A percentile compares a stretch with the other conserved stretches of the same genome.
Evolutionary conservation across 2,113 vertebrate species (phyloP).

Genomic region (Xiphophorus maculatus): DNA sequence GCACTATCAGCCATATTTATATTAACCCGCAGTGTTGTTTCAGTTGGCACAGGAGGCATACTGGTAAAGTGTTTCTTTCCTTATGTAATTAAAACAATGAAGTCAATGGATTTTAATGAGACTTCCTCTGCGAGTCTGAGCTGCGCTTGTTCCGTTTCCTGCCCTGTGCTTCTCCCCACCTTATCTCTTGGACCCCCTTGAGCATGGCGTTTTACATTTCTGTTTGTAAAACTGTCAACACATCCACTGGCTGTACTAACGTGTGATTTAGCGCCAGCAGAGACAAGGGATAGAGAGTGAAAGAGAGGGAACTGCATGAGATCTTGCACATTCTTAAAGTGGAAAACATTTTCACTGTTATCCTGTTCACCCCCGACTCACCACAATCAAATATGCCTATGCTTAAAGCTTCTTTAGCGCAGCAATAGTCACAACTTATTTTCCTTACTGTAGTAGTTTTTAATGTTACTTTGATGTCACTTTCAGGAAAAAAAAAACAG

Average conservation of each 20-base stretch:
- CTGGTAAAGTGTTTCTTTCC: conserved; percentile 13
- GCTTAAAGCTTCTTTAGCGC: conserved; percentile 21
- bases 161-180: conserved; percentile 50
- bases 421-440: conserved; percentile 5
- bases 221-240: conserved; percentile 85
- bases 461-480: not conserved
- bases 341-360: conserved; percentile 69
- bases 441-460: not conserved
- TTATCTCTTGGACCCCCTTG: conserved; percentile 76
- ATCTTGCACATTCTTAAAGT: conserved; percentile 79
- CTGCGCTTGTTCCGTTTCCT: conserved; percentile 65
- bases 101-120: conserved; percentile 52
- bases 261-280: conserved; percentile 83
- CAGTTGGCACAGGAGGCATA: not conserved
- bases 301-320: conserved; percentile 80
- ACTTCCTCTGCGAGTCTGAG: conserved; percentile 39
- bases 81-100: conserved; percentile 72
- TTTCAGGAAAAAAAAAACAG: too few species aligned
- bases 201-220: conserved; percentile 82
- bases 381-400: conserved; percentile 38
- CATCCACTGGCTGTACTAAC: conserved; percentile 81
- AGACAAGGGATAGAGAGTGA: conserved; percentile 77
- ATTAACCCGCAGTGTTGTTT: too few species aligned
- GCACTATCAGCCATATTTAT: not conserved
- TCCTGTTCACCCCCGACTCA: conserved; percentile 35